Evolutionary conservation across 2,888 invertebrate species (phyloP).

Genomic region (Macaria notata): DNA sequence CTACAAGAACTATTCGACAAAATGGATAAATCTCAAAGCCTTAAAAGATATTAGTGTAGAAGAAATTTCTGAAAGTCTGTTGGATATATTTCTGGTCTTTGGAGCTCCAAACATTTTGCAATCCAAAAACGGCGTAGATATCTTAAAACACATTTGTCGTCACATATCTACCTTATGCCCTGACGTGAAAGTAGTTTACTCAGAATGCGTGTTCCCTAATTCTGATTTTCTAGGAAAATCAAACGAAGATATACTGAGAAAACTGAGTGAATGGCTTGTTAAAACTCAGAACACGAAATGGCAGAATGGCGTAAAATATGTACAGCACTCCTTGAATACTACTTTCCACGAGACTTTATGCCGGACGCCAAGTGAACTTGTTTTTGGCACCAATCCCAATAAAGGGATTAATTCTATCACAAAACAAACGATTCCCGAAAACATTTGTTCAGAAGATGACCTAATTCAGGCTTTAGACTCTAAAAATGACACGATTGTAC

Average conservation of each 20-base stretch:
- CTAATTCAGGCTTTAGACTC: conserved; percentile 41
- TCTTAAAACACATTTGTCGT: conserved; percentile 52
- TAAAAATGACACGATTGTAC: conserved; percentile 30
- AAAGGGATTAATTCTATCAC: conserved; percentile 43
- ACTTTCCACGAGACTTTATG: conserved; percentile 46
- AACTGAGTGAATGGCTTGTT: conserved; percentile 49
- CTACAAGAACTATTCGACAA: conserved; percentile 50
- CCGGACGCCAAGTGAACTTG: conserved; percentile 51
- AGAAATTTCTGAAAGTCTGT: conserved; percentile 47
- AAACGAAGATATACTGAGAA: conserved; percentile 53
- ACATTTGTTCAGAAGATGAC: conserved; percentile 38
- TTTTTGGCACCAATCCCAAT: conserved; percentile 49
- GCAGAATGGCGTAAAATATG: conserved; percentile 55
- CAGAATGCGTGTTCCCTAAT: conserved; percentile 35
- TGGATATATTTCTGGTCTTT: conserved; percentile 56
- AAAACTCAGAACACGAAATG: conserved; percentile 48
- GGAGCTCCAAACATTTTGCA: conserved; percentile 61
- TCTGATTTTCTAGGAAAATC: conserved; percentile 43
- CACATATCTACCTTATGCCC: conserved; percentile 43
- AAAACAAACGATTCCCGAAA: too few species aligned
- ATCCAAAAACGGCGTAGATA: conserved; percentile 52
- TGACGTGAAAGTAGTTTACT: conserved; percentile 48
- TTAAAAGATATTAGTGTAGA: conserved; percentile 47
- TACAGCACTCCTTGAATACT: conserved; percentile 53
- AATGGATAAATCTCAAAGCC: conserved; percentile 53